phyloP scores from a whole-genome alignment of 2,797 vertebrate species.

The Sebastes ruberrimus region DNA sequence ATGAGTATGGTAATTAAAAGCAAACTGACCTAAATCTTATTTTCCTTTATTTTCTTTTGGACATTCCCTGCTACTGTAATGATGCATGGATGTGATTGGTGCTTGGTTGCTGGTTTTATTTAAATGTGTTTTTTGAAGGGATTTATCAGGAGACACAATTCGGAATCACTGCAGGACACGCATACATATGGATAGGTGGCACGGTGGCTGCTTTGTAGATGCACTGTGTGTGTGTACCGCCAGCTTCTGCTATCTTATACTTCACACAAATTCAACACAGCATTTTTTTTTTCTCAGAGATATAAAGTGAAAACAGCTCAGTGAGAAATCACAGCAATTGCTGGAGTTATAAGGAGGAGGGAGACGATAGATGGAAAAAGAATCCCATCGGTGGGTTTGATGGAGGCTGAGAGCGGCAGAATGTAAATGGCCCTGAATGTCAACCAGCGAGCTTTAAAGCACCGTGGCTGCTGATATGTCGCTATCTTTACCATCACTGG shows the following conservation, averaged over 20 bases:
- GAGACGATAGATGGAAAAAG: conserved; percentile 14
- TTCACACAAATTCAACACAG: conserved; percentile 44
- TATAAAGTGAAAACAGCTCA: conserved; percentile 50
- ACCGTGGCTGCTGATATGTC: conserved; percentile 15
- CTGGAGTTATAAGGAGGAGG: conserved; percentile 23
- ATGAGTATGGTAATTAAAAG: conserved; percentile 82
- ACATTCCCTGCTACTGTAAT: conserved; percentile 40
- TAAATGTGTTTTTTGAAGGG: conserved; percentile 21
- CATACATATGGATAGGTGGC: conserved; percentile 42
- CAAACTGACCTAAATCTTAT: conserved; percentile 80
- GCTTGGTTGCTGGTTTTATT: conserved; percentile 17
- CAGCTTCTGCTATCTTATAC: conserved; percentile 25
- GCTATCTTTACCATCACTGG: conserved; percentile 17
- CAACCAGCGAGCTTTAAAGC: conserved; percentile 40
- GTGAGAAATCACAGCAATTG: conserved; percentile 49
- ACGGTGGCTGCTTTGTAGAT: conserved; percentile 30
- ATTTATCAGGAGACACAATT: conserved; percentile 48
- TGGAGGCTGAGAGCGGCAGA: conserved; percentile 36
- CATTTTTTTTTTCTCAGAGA: conserved; percentile 16
- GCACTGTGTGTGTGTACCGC: conserved; percentile 6
- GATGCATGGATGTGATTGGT: conserved; percentile 15
- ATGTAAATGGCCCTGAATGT: conserved; percentile 59
- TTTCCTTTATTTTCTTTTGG: conserved; percentile 41
- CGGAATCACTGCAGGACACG: conserved; percentile 41
- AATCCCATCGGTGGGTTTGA: conserved; percentile 28